Conservation (phyloP, 2,888 invertebrate species). For the Slavum lentiscoides region DNA sequence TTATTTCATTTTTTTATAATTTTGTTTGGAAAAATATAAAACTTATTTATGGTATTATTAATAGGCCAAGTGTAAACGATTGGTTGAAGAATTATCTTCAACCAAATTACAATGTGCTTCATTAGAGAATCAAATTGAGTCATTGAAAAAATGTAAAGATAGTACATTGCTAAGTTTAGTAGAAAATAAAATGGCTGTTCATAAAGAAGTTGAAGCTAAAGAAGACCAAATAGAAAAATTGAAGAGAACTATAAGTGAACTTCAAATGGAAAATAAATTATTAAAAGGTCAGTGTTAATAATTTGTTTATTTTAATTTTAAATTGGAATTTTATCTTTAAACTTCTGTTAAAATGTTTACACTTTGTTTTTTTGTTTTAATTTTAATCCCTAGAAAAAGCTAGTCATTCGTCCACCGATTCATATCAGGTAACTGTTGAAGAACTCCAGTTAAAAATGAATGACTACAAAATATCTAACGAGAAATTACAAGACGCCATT, state of each 20-base stretch:
- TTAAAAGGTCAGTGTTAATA: constrained; percentile 22
- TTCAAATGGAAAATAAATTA: constrained; percentile 54
- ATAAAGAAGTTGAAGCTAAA: constrained; percentile 75
- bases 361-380: background rate
- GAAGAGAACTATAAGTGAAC: constrained; percentile 52
- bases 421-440: constrained; percentile 32
- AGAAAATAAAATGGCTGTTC: constrained; percentile 81
- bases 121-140: constrained; percentile 65
- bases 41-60: background rate
- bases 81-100: constrained; percentile 60
- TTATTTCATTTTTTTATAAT: background rate
- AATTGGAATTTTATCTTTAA: constrained; percentile 3
- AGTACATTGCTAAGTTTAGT: constrained; percentile 75
- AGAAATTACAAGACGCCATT: constrained; percentile 17
- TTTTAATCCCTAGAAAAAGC: constrained; percentile 29
- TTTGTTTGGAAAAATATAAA: background rate
- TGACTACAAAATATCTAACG: constrained; percentile 10
- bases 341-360: background rate
- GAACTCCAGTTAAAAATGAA: constrained; percentile 6
- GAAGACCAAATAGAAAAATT: constrained; percentile 60
- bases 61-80: constrained; percentile 36
- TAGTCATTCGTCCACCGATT: constrained; percentile 35
- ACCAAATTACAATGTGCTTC: constrained; percentile 63
- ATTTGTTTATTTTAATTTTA: background rate
- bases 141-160: constrained; percentile 70